phyloP scores from a whole-genome alignment of 2,797 vertebrate species.

The Clarias platycephalus region DNA sequence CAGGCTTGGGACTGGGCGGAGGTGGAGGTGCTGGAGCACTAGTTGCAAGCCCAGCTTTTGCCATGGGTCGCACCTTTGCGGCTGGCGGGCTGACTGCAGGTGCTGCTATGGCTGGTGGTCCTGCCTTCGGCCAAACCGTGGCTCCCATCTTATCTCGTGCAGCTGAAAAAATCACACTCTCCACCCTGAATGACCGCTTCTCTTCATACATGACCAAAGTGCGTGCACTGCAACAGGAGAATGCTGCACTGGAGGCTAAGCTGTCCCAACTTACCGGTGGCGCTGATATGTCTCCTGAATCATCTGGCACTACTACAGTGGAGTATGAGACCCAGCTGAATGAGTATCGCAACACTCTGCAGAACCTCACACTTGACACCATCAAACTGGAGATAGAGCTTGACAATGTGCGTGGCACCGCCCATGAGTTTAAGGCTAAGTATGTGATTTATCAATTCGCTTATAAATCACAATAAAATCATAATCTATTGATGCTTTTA shows the following conservation, averaged over 20 bases:
- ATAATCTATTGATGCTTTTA: not conserved
- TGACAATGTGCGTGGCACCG: slow-evolving; percentile 66
- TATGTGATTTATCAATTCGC: slow-evolving; percentile 45
- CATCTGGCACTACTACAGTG: slow-evolving; percentile 52
- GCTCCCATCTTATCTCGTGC: slow-evolving; percentile 61
- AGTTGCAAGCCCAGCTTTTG: slow-evolving; percentile 63
- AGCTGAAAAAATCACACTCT: slow-evolving; percentile 64
- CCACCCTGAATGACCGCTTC: slow-evolving; percentile 67
- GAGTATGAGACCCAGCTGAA: slow-evolving; percentile 66
- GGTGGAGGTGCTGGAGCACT: slow-evolving; percentile 54
- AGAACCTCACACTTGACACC: slow-evolving; percentile 66
- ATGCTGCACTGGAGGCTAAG: slow-evolving; percentile 64
- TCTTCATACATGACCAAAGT: slow-evolving; percentile 67
- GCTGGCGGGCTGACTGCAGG: slow-evolving; percentile 61
- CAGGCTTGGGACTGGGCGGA: slow-evolving; percentile 46
- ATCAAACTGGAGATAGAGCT: slow-evolving; percentile 68
- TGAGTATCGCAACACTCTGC: slow-evolving; percentile 64
- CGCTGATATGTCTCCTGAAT: slow-evolving; percentile 58
- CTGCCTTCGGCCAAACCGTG: slow-evolving; percentile 34
- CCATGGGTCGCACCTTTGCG: slow-evolving; percentile 64
- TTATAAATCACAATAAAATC: not conserved
- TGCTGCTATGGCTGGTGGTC: slow-evolving; percentile 54
- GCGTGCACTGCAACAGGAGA: slow-evolving; percentile 63
- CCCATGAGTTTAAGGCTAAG: slow-evolving; percentile 70
- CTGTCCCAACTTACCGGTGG: slow-evolving; percentile 66